A percentile compares a stretch with the other conserved stretches of the same genome.
Evolutionary conservation across 1,140 invertebrate species (phyloP).

Genomic region (Platorchestia sp.): DNA sequence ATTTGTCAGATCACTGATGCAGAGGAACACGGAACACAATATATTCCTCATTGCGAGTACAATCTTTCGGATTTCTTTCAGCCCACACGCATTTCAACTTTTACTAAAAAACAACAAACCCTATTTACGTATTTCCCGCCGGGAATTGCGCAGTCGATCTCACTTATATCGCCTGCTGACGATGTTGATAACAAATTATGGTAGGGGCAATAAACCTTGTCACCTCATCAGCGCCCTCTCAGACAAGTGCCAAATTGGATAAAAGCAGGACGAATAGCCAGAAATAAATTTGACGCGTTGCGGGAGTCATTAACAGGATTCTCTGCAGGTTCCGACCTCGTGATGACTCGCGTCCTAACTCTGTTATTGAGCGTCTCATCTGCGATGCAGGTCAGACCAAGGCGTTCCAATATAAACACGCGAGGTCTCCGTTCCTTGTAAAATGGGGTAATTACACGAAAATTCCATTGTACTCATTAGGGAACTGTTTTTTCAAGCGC

Average conservation of each 20-base stretch:
- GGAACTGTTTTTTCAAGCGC: background rate
- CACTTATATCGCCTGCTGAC: background rate
- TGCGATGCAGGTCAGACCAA: slow-evolving; percentile 1
- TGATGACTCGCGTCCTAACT: background rate
- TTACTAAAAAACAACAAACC: background rate
- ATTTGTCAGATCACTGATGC: too few relatives aligned
- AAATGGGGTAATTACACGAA: background rate
- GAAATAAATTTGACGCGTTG: slow-evolving; percentile 11
- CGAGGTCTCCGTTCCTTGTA: background rate
- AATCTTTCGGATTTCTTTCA: background rate
- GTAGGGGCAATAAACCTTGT: slow-evolving; percentile 14
- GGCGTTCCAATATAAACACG: slow-evolving; percentile 1
- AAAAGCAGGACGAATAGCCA: slow-evolving; percentile 4
- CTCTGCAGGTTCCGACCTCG: background rate
- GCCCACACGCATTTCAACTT: background rate
- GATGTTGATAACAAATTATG: slow-evolving; percentile 10
- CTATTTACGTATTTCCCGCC: background rate
- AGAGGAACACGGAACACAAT: too few relatives aligned
- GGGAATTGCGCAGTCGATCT: background rate
- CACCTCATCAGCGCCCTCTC: slow-evolving; percentile 27
- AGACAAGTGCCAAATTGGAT: slow-evolving; percentile 19
- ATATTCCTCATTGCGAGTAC: background rate
- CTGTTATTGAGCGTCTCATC: background rate
- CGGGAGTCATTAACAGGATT: slow-evolving; percentile 20
- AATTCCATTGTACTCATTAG: background rate